Base-by-base conservation (phyloP, 2,797 vertebrate genomes). In the Naso thynnoides region DNA sequence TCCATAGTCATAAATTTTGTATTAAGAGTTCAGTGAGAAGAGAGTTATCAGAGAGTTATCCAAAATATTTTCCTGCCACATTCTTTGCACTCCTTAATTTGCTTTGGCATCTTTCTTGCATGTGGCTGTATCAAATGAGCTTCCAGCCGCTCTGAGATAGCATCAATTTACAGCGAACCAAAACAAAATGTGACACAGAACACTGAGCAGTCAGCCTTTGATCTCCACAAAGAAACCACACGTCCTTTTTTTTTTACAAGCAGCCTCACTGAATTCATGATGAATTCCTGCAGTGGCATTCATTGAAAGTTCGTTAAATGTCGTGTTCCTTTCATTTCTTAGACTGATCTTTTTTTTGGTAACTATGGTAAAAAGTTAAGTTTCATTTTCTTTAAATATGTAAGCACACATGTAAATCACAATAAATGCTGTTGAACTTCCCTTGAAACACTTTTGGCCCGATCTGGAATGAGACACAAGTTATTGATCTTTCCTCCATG, bases 31-130 rank as follows among this genome's bases (percentile, higher is more conserved):
- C 54, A 79, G 49, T 10, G 4, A 67, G 19, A 3, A 24, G 24
- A 60, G 14, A 49, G 31, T 33, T 33, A 33, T 33, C 31, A 33
- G 31, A 33, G 31, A 33, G 31, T 33, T 33, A 7, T 33, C 36
- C 31, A 21, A 52, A 55, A 60, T 45, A 56, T 61, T 58, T 72
- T 55, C 53, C 7, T 49, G 41, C 65, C 63, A 42, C 54, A 73
- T 49, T 63, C 50, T 18, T 55, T 50, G 65, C 63, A 55, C 68
- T 78, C 70, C 73, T 62, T 76, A 53, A 78, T 78, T 83, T 84
- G 64, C 76, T 86, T 73, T 73, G 70, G 67, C 77, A 69, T 78
- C 68, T 62, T 58, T 61, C 52, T 69, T 65, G 68, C 62, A 80
- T 73, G 77, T 76, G 73, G 59, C 47, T 39, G 8, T 53, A 71